These are phyloP conservation scores for Phenganax stokvisi DNA, from an alignment of 92 coral and sea anemone species.

Conservation along the genomic window DNA sequence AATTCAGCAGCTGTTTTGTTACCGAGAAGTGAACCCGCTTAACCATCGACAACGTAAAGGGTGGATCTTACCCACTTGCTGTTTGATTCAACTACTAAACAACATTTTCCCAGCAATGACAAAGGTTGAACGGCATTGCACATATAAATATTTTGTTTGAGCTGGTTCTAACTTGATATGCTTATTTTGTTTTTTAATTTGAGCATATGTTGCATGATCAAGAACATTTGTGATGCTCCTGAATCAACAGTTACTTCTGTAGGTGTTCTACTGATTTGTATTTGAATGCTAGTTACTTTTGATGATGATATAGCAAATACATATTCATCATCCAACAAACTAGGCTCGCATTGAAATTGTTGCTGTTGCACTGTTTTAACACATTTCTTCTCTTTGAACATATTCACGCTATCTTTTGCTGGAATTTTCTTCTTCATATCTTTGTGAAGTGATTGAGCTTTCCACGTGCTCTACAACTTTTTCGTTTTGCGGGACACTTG, in stretches of 20 bases:
- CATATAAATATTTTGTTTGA: neutral
- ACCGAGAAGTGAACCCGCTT: neutral
- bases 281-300: neutral
- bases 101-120: conserved; percentile 15
- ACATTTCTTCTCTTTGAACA: too few species aligned
- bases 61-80: neutral
- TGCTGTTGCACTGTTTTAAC: neutral
- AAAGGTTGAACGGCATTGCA: conserved; percentile 5
- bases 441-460: too few species aligned
- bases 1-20: neutral
- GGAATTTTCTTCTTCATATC: too few species aligned
- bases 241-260: conserved; percentile 18
- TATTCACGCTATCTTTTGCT: too few species aligned
- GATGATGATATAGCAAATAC: neutral
- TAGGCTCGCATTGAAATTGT: neutral
- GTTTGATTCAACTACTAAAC: neutral
- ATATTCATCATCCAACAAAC: conserved; percentile 8
- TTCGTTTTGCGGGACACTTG: too few species aligned
- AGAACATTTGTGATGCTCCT: conserved; percentile 13
- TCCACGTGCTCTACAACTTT: too few species aligned
- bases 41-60: neutral
- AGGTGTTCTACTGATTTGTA: neutral
- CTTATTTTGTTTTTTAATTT: too few species aligned
- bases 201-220: neutral
- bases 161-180: too few species aligned